These are phyloP conservation scores for Brevimyrus niger DNA, from an alignment of 2,113 vertebrate species.

Conservation along the genomic window DNA sequence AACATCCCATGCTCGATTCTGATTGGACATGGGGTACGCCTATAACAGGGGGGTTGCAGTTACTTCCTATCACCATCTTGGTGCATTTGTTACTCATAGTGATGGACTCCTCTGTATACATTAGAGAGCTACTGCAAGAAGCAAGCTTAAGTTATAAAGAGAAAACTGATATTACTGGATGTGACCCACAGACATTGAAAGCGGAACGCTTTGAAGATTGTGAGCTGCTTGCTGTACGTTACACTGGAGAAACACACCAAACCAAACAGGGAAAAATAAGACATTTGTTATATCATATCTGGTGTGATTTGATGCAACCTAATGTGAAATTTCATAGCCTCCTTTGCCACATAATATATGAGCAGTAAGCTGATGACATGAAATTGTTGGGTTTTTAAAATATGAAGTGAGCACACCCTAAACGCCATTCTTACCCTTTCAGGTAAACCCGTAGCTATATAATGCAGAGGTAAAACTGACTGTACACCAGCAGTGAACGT, in stretches of 20 bases:
- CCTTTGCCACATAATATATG: neutral
- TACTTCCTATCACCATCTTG: neutral
- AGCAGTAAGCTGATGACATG: neutral
- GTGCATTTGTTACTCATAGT: neutral
- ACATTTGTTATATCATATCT: neutral
- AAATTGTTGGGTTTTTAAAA: neutral
- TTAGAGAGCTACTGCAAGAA: neutral
- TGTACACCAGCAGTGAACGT: too few species aligned
- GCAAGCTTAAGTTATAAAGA: neutral
- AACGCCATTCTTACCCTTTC: neutral
- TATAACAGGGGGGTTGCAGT: neutral
- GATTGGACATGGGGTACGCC: too few species aligned
- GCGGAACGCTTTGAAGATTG: neutral
- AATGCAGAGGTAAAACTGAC: neutral
- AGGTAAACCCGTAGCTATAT: neutral
- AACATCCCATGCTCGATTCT: too few species aligned
- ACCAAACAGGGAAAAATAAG: too few species aligned
- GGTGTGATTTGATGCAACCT: neutral
- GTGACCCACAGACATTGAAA: neutral
- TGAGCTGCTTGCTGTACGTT: too few species aligned
- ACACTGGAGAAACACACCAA: too few species aligned
- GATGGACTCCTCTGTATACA: neutral
- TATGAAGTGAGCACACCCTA: neutral
- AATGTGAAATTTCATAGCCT: neutral
- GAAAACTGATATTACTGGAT: neutral